phyloP scores from a whole-genome alignment of 2,113 vertebrate genomes.

The Panthera uncia region DNA sequence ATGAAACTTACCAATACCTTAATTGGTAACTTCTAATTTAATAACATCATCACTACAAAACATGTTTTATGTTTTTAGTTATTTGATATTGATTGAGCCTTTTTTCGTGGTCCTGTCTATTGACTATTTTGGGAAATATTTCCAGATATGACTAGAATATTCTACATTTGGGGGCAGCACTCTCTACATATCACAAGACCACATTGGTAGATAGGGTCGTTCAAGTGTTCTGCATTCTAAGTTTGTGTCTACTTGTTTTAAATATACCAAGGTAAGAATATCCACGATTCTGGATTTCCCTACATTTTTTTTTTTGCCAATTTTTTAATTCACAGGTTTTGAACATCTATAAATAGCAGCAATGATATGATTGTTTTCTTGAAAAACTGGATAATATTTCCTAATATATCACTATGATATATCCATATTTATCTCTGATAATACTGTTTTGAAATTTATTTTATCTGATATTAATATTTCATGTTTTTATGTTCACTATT shows the following conservation, averaged over 20 bases:
- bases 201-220: neutral
- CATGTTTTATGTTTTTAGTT: neutral
- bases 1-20: neutral
- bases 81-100: neutral
- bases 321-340: neutral
- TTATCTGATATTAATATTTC: neutral
- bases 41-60: neutral
- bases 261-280: neutral
- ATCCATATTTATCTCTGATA: neutral
- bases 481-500: neutral
- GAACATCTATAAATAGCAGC: neutral
- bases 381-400: neutral
- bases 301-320: neutral
- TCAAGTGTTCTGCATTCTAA: neutral
- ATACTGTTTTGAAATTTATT: neutral
- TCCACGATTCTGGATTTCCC: neutral
- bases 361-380: neutral
- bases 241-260: neutral
- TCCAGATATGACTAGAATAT: neutral
- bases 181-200: neutral
- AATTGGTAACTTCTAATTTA: neutral
- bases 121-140: neutral
- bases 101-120: neutral
- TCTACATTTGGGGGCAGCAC: neutral
- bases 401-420: neutral